These are phyloP conservation scores for Lasiurus cinereus DNA, from an alignment of 2,113 vertebrate species.

Conservation along the genomic window DNA sequence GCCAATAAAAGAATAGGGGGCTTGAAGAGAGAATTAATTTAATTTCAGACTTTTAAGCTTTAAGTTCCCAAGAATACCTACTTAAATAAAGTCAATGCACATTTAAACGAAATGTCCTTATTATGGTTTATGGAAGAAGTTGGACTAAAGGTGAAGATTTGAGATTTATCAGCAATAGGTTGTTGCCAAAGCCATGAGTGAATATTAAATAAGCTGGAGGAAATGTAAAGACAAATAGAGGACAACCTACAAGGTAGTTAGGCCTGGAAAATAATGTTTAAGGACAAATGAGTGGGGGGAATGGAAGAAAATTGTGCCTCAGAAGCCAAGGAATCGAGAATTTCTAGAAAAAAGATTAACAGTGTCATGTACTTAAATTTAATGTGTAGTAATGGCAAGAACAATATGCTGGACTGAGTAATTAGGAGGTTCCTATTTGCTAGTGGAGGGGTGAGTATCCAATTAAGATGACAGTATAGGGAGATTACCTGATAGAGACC, in stretches of 20 bases:
- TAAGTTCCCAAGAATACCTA: background rate
- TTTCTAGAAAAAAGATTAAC: background rate
- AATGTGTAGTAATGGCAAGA: background rate
- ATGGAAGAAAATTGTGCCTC: background rate
- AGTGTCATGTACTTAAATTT: background rate
- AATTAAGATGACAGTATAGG: background rate
- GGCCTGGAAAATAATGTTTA: background rate
- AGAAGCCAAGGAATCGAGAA: background rate
- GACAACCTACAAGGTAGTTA: background rate
- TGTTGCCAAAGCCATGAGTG: background rate
- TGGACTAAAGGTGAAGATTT: background rate
- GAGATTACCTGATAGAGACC: background rate
- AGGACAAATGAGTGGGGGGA: background rate
- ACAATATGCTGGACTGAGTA: background rate
- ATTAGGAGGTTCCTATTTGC: background rate
- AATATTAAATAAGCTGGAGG: background rate
- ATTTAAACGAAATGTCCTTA: background rate
- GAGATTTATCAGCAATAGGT: background rate
- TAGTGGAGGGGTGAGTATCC: background rate
- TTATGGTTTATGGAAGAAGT: background rate
- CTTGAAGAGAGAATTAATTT: background rate
- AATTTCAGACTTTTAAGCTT: background rate
- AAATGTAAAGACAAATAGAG: background rate
- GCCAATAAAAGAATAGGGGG: background rate
- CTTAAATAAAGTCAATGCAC: background rate